Evolutionary conservation across 2,113 vertebrate species (phyloP).

Genomic region (Pyxicephalus adspersus): DNA sequence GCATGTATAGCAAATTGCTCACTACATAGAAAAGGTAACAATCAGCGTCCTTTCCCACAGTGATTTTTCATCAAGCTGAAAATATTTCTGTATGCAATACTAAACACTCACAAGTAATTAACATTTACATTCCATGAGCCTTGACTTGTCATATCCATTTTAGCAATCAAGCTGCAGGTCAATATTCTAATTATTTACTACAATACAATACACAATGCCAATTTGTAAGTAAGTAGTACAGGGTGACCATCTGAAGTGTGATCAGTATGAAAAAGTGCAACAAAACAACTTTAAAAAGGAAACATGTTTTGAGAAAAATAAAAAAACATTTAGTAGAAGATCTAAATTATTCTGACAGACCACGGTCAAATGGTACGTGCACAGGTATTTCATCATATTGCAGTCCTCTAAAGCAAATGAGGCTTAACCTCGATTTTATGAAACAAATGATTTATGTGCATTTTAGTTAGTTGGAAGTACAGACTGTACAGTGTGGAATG

Average conservation of each 20-base stretch:
- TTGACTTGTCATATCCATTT: no score
- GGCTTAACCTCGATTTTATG: slow-evolving; percentile 19
- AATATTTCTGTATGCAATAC: no score
- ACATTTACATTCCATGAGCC: no score
- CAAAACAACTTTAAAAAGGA: slow-evolving; percentile 38
- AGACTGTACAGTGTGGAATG: neutral
- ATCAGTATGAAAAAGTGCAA: neutral
- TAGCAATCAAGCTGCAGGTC: no score
- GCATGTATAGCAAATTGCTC: no score
- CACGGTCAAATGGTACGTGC: neutral
- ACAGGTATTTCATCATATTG: slow-evolving; percentile 24
- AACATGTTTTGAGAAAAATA: slow-evolving; percentile 13
- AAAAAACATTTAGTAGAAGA: slow-evolving; percentile 3
- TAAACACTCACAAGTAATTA: no score
- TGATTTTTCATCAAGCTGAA: no score
- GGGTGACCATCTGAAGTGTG: slow-evolving; percentile 13
- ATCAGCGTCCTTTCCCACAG: no score
- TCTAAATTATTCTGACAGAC: slow-evolving; percentile 23
- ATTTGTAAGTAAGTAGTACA: slow-evolving; percentile 1
- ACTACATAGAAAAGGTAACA: no score
- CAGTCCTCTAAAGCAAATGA: slow-evolving; percentile 22
- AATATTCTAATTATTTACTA: neutral
- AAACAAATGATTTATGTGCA: slow-evolving; percentile 38
- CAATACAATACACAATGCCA: neutral
- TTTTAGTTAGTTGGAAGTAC: slow-evolving; percentile 4